Evolutionary conservation across 2,113 vertebrate species (phyloP), one percentile per base, ranked within the genome.

Genomic region (Micronisus gabar): DNA sequence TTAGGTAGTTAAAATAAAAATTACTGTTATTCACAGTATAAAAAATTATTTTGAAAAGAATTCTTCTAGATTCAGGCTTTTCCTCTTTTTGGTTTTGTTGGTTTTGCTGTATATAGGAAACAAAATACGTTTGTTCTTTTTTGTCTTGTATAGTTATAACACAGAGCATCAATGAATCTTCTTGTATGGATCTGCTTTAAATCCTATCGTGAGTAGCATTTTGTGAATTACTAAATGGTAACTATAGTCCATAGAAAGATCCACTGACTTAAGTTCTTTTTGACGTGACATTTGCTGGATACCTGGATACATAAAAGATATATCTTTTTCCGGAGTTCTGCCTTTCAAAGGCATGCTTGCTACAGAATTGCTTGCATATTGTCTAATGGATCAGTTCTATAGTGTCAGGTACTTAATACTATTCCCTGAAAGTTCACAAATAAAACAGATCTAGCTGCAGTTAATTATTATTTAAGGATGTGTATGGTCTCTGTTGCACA

Each of bases 261-360:
- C 13, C 12, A 55, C 7, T 62, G 45, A 36, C 17, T 19, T 3
- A 27, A 45, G 3, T 45, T 83, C 7, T 66, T 83, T 84, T 34
- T 66, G 20, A 34, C 3, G 3, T 50, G 20, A 15, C 4, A 2
- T 41, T 3, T 62, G 6, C 34, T 2, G 2, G 21, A n/a, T 55
- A 55, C 4, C 7, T 59, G 13, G 11, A 40, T 30, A 19, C 10
- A 15, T 21, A 21, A 22, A 70, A 38, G n/a, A n/a, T 14, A 13
- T 2, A 36, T 0, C 7, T 63, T 5, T 45, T 61, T 73, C 6
- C 15, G 13, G 13, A 66, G 3, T 26, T 84, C 16, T 70, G 55
- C 12, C 6, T 78, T 92, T 90, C 36, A 78, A 52, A 73, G 6
- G 5, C 3, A 1, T 68, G 45, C 41, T 47, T 65, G 12, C 10